Base-by-base conservation (phyloP, 2,113 vertebrate genomes). In the Cariama cristata region DNA sequence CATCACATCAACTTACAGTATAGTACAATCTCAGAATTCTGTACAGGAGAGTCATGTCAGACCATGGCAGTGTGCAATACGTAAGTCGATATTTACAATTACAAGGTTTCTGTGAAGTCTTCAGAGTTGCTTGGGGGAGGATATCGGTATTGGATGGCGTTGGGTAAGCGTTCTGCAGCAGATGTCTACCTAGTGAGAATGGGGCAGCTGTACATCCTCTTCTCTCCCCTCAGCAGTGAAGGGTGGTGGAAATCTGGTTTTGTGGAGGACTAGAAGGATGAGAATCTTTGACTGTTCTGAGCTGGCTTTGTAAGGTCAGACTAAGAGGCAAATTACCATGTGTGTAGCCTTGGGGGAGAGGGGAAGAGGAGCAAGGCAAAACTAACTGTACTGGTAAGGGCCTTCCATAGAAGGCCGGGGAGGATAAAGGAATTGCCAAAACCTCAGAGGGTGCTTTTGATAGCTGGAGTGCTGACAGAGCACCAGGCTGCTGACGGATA, bases 1-100 rank as follows among this genome's bases (percentile, higher is more conserved):
- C 99, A 99, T 97, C 99, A 99, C 92, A 99, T 99, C 97, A 99
- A 99, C 98, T 98, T 99, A 96, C 99, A 99, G 98, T 99, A 99
- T 97, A 99, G 99, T 98, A 99, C 99, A 97, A 99, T 99, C 98
- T 99, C 99, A 33, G 99, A 99, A 97, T 99, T 99, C 98, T 99
- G 99, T 98, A 99, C 99, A 22, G 99, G 99, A 75, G 99, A 99
- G 93, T 99, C 99, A 5, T 99, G 99, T 98, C 99, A 99, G 98
- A 99, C 99, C 80, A 99, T 99, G 99, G 99, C 99, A 4, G 99
- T 99, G 91, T 99, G 99, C 98, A 99, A 98, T 98, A 99, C 99
- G 99, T 99, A 98, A 99, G 99, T 99, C 47, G 2, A 0, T 63
- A 24, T 80, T 86, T 88, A 79, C 28, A 74, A 23, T 67, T 76